Percentiles rank a stretch among this genome's conserved stretches.
Evolutionary conservation across 2,797 vertebrate species (phyloP).

Genomic region (Garrulus glandarius): DNA sequence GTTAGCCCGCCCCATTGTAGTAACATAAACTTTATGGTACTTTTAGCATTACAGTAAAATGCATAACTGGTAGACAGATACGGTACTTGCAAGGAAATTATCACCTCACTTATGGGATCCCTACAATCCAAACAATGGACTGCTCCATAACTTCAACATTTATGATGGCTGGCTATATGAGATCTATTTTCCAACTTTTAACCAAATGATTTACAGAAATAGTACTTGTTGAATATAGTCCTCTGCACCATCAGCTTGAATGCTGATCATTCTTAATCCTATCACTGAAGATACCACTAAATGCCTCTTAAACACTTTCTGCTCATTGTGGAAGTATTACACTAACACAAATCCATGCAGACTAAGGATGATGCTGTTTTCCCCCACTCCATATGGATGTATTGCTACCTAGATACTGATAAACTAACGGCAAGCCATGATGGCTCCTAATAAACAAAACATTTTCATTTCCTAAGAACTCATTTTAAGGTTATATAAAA

Average conservation of each 20-base stretch:
- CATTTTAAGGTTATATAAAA: background rate
- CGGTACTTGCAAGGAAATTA: background rate
- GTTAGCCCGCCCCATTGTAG: rapidly evolving
- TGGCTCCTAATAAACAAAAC: background rate
- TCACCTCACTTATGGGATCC: background rate
- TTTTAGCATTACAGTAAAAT: background rate
- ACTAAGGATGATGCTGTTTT: background rate
- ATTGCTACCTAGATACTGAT: background rate
- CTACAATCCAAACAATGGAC: background rate
- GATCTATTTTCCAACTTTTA: background rate
- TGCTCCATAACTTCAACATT: background rate
- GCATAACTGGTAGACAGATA: background rate
- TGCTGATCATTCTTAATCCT: background rate
- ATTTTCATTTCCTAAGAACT: background rate
- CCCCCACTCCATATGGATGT: background rate
- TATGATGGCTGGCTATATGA: background rate
- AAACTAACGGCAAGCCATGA: background rate
- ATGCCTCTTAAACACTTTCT: background rate
- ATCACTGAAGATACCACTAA: background rate
- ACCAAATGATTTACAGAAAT: background rate
- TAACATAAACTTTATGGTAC: background rate
- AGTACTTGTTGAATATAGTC: background rate
- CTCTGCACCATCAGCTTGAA: background rate
- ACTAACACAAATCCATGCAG: background rate
- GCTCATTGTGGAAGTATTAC: background rate